These are phyloP conservation scores for Drosophila diplacantha DNA, from an alignment of 2,888 invertebrate species.

Conservation along the genomic window DNA sequence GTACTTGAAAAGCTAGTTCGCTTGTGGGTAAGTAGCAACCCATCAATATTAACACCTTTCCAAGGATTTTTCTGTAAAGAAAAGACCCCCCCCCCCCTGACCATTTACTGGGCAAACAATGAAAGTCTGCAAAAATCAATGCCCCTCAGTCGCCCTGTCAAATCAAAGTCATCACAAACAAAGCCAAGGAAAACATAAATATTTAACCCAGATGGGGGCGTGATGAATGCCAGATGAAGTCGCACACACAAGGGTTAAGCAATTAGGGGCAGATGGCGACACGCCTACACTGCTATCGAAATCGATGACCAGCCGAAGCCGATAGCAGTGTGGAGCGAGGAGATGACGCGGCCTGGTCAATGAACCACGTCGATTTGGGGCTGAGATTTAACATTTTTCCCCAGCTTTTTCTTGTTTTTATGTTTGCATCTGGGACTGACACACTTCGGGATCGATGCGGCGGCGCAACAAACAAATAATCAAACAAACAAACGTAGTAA, in stretches of 20 bases:
- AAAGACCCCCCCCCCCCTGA: not conserved
- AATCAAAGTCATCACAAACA: constrained; percentile 29
- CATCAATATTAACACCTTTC: too few relatives aligned
- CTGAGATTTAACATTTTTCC: constrained; percentile 1
- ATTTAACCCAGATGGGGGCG: constrained; percentile 16
- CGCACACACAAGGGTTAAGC: constrained; percentile 54
- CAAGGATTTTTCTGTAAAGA: too few relatives aligned
- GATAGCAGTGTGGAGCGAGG: constrained; percentile 41
- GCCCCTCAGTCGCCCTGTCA: constrained; percentile 11
- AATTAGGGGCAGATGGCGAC: constrained; percentile 42
- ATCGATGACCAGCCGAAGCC: constrained; percentile 33
- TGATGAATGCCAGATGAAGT: constrained; percentile 26
- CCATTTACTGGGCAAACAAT: not conserved
- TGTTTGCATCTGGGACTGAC: constrained; percentile 52
- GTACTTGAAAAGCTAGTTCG: too few relatives aligned
- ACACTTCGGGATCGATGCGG: constrained; percentile 38
- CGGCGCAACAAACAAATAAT: constrained; percentile 41
- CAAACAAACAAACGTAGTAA: constrained; percentile 39
- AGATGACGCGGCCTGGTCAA: constrained; percentile 55
- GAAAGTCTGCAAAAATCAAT: constrained; percentile 8
- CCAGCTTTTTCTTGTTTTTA: constrained; percentile 4
- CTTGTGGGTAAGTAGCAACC: not conserved
- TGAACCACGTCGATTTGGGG: constrained; percentile 49
- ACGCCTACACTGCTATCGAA: constrained; percentile 35
- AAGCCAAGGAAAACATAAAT: constrained; percentile 27